These are phyloP conservation scores for Clupea harengus DNA, from an alignment of 2,113 vertebrate species.

Conservation along the genomic window DNA sequence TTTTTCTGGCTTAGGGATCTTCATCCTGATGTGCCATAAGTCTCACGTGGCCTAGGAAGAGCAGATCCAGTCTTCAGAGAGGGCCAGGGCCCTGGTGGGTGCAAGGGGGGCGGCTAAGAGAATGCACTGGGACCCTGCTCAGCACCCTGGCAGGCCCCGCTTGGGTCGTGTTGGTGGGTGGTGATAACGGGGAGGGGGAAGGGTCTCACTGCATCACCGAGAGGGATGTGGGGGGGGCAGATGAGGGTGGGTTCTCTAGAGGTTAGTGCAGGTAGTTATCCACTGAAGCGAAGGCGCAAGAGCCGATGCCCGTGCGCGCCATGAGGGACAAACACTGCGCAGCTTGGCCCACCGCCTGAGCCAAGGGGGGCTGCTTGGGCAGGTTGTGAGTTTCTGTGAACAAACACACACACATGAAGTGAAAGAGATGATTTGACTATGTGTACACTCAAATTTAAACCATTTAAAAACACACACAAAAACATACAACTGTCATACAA, in stretches of 20 bases:
- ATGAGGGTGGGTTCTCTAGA: background rate
- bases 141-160: constrained; percentile 18
- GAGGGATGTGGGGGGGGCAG: background rate
- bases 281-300: constrained; percentile 95
- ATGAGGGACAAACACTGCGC: constrained; percentile 96
- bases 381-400: constrained; percentile 92
- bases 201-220: background rate
- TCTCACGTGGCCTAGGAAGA: constrained; percentile 24
- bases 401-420: background rate
- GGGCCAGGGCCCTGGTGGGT: constrained; percentile 28
- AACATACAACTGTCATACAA: no score
- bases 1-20: constrained; percentile 45
- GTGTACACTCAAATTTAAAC: no score
- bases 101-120: background rate
- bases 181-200: background rate
- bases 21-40: constrained; percentile 53
- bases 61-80: constrained; percentile 45
- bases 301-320: constrained; percentile 92
- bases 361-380: constrained; percentile 97
- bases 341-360: constrained; percentile 92
- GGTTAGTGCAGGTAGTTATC: constrained; percentile 95
- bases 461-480: no score
- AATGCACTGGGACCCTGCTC: constrained; percentile 26
- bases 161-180: background rate
- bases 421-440: no score